A percentile compares a stretch with the other conserved stretches of the same genome.
Evolutionary conservation across 1,140 invertebrate genomes (phyloP).

Genomic region (Drosophila parabipectinata): DNA sequence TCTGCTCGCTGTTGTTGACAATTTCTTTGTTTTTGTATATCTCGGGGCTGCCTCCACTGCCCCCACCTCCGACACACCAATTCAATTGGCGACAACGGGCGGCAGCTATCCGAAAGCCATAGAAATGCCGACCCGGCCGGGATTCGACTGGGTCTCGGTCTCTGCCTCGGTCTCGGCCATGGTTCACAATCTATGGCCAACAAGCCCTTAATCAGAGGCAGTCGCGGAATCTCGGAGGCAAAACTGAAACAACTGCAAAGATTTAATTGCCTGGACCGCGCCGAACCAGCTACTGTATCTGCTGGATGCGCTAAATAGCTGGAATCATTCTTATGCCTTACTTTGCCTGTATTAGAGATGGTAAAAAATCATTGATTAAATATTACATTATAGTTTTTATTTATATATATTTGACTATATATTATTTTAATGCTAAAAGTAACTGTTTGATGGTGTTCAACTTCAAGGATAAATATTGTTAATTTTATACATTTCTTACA

Average conservation of each 20-base stretch:
- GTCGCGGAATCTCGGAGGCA: constrained; percentile 61
- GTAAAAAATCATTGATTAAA: background rate
- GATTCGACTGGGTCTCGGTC: constrained; percentile 1
- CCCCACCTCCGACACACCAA: background rate
- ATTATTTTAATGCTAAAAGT: no score
- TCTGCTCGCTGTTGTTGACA: constrained; percentile 63
- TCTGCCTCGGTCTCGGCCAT: background rate
- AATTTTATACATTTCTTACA: no score
- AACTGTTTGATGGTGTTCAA: no score
- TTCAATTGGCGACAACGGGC: constrained; percentile 30
- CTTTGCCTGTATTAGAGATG: constrained; percentile 44
- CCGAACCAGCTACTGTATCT: constrained; percentile 67
- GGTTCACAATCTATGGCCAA: constrained; percentile 57
- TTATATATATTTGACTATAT: background rate
- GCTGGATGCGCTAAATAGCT: constrained; percentile 80
- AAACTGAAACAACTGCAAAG: constrained; percentile 76
- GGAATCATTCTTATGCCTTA: constrained; percentile 81
- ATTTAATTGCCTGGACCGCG: constrained; percentile 69
- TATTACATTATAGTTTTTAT: background rate
- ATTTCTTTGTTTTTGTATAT: constrained; percentile 62
- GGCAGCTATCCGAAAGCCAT: constrained; percentile 47
- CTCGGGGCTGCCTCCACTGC: background rate
- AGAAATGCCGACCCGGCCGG: constrained; percentile 50
- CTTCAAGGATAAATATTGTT: no score
- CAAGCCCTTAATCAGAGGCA: constrained; percentile 77